These are phyloP conservation scores for Pseudolaguvia tuberculata DNA, from an alignment of 2,113 vertebrate genomes.

Conservation along the genomic window DNA sequence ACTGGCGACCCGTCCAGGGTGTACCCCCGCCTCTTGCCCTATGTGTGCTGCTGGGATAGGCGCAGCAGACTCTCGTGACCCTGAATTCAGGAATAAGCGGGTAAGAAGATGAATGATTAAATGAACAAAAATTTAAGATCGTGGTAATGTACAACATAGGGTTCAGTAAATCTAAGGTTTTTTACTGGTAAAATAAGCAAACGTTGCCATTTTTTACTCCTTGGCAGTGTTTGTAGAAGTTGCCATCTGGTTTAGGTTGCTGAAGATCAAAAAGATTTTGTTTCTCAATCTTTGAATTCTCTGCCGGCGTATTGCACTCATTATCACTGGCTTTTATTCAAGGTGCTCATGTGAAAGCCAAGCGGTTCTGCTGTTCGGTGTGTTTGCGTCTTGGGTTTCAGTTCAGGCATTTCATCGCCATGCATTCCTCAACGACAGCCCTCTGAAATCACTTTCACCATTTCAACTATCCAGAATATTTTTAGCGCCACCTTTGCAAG, in stretches of 20 bases:
- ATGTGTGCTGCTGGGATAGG: too few relatives aligned
- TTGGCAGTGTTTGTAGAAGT: background rate
- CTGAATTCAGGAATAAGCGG: too few relatives aligned
- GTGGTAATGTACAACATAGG: background rate
- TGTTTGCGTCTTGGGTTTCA: slow-evolving; percentile 24
- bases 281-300: slow-evolving; percentile 5
- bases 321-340: slow-evolving; percentile 5
- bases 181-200: background rate
- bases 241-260: background rate
- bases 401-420: background rate
- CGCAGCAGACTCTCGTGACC: too few relatives aligned
- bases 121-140: too few relatives aligned
- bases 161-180: background rate
- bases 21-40: too few relatives aligned
- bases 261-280: slow-evolving; percentile 7
- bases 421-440: slow-evolving; percentile 12
- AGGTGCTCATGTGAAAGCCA: background rate
- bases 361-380: slow-evolving; percentile 4
- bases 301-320: background rate
- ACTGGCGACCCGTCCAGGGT: too few relatives aligned
- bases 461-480: slow-evolving; percentile 42
- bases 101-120: too few relatives aligned
- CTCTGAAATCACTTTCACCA: slow-evolving; percentile 38
- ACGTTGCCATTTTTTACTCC: background rate
- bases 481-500: slow-evolving; percentile 21